phyloP scores from a whole-genome alignment of 2,113 vertebrate genomes.

The Tor tambroides region DNA sequence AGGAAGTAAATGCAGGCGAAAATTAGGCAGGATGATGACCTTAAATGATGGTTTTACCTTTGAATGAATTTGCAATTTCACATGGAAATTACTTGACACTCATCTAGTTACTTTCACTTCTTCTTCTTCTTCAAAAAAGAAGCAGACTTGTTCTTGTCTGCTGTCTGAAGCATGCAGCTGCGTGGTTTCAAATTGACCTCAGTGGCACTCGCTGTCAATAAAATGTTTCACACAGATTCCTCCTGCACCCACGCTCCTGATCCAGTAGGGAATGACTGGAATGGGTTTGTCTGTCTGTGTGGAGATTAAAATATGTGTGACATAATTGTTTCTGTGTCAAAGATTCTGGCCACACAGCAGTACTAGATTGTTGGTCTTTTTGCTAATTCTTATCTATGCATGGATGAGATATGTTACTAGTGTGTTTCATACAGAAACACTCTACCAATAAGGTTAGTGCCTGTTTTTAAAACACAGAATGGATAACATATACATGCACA shows the following conservation, averaged over 20 bases:
- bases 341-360: not conserved
- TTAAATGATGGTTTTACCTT: not conserved
- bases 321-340: constrained; percentile 24
- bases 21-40: not conserved
- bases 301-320: constrained; percentile 3
- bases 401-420: not conserved
- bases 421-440: not conserved
- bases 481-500: not conserved
- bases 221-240: constrained; percentile 74
- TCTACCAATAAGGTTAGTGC: not conserved
- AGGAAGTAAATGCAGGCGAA: not conserved
- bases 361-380: constrained; percentile 36
- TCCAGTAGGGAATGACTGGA: not conserved
- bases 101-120: constrained; percentile 58
- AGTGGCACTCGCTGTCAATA: constrained; percentile 72
- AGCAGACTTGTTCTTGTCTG: not conserved
- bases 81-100: constrained; percentile 43
- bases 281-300: constrained; percentile 27
- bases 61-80: not conserved
- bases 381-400: not conserved
- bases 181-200: constrained; percentile 71
- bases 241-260: constrained; percentile 63
- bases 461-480: not conserved
- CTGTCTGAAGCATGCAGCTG: constrained; percentile 56
- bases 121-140: constrained; percentile 30